A percentile compares a stretch with the other conserved stretches of the same genome.
Conservation (phyloP, 2,797 vertebrate species). For the Myiotriccus ornatus region DNA sequence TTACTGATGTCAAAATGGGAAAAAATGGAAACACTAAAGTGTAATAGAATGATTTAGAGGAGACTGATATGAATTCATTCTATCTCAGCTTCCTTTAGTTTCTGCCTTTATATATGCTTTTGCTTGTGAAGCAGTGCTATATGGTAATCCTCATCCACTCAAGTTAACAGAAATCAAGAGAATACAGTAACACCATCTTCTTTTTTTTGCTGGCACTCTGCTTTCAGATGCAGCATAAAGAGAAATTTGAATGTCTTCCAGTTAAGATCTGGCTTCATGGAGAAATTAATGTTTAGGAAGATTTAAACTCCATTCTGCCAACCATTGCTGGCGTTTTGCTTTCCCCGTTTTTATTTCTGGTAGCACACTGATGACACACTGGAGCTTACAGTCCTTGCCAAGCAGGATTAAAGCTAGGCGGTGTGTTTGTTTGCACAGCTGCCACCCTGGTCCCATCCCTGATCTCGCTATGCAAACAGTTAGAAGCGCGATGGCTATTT, state of each 20-base stretch:
- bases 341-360: not conserved
- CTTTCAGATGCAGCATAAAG: not conserved
- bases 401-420: not conserved
- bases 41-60: not conserved
- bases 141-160: not conserved
- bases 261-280: not conserved
- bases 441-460: accelerated
- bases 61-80: not conserved
- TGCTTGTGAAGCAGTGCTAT: not conserved
- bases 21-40: not conserved
- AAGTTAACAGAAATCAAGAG: not conserved
- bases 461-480: accelerated
- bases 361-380: not conserved
- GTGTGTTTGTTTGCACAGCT: not conserved
- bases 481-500: accelerated
- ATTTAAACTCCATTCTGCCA: not conserved
- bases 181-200: not conserved
- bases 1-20: not conserved
- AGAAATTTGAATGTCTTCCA: not conserved
- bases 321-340: not conserved
- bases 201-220: not conserved
- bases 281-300: not conserved
- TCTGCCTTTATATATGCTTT: not conserved
- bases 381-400: not conserved
- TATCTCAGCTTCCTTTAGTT: not conserved